A percentile compares a stretch with the other conserved stretches of the same genome.
Conservation (phyloP, 2,797 vertebrate genomes). For the Pangasius macronema region DNA sequence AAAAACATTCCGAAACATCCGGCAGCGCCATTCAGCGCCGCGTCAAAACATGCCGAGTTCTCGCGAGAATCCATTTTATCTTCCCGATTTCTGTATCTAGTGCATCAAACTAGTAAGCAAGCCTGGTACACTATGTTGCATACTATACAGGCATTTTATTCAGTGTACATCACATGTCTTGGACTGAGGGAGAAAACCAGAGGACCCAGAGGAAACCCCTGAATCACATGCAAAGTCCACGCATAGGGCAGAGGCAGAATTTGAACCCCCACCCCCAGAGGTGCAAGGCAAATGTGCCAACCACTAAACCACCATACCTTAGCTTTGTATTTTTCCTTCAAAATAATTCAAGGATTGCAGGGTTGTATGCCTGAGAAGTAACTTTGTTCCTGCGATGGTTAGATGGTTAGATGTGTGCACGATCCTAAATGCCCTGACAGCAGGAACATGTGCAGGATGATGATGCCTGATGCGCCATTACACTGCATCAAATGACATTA, state of each 20-base stretch:
- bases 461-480: background rate
- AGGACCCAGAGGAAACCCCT: too few relatives aligned
- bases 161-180: background rate
- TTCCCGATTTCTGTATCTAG: background rate
- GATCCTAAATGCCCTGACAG: background rate
- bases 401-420: background rate
- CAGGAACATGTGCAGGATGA: conserved; percentile 5
- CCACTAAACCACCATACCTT: too few relatives aligned
- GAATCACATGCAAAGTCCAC: too few relatives aligned
- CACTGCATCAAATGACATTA: background rate
- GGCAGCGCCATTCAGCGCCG: conserved; percentile 73
- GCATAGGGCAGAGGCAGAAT: too few relatives aligned
- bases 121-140: background rate
- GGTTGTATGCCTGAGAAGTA: background rate
- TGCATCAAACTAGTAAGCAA: background rate
- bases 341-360: background rate
- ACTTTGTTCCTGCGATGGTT: background rate
- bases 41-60: conserved; percentile 67
- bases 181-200: too few relatives aligned
- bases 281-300: too few relatives aligned
- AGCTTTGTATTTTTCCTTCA: background rate
- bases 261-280: too few relatives aligned
- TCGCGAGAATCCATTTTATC: conserved; percentile 78
- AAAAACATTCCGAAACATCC: conserved; percentile 63
- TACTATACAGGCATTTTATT: background rate